Evolutionary conservation across 2,113 vertebrate species (phyloP).

Genomic region (Budorcas taxicolor): DNA sequence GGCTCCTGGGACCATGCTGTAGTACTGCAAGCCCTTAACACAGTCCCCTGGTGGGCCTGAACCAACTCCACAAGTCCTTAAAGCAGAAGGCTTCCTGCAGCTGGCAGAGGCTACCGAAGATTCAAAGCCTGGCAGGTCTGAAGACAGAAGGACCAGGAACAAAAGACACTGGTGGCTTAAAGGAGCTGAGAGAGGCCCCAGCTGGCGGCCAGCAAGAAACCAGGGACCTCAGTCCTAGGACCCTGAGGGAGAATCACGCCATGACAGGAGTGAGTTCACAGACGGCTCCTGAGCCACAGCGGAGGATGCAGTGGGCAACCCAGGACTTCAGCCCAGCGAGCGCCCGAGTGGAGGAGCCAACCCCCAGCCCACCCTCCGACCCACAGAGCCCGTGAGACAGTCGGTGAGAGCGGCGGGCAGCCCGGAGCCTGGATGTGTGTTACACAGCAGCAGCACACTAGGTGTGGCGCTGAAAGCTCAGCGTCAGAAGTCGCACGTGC

Average conservation of each 20-base stretch:
- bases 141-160: not conserved
- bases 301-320: not conserved
- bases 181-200: not conserved
- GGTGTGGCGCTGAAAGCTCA: accelerated
- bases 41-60: not conserved
- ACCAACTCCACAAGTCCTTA: not conserved
- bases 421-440: accelerated
- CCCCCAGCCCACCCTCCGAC: not conserved
- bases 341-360: not conserved
- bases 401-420: accelerated
- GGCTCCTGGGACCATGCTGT: accelerated
- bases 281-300: too few relatives aligned
- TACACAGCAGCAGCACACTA: not conserved
- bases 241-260: not conserved
- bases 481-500: accelerated
- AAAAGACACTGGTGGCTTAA: not conserved
- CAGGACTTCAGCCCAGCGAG: not conserved
- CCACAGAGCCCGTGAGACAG: too few relatives aligned
- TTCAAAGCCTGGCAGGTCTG: not conserved
- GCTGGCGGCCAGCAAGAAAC: not conserved
- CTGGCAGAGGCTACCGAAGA: not conserved
- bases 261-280: accelerated
- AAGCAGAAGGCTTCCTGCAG: not conserved
- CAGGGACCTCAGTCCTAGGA: not conserved
- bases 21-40: accelerated